Evolutionary conservation across 2,797 vertebrate genomes (phyloP), one percentile per base, ranked within the genome.

Genomic region (Sebastolobus altivelis): DNA sequence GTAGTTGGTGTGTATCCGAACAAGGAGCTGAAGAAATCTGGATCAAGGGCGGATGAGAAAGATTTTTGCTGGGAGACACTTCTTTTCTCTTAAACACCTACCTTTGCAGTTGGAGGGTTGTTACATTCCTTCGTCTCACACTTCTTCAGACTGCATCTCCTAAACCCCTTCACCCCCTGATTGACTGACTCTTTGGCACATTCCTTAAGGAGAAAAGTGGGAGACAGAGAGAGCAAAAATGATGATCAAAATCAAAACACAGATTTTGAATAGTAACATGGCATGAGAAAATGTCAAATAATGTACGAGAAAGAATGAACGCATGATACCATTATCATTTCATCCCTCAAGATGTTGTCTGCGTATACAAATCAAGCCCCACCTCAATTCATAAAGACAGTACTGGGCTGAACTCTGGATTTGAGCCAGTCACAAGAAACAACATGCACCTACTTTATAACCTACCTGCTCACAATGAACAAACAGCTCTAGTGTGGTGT

Each of bases 91-190:
- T 7, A 7, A 63, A 66, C 6, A 87, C 94, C 25, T 90, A 96
- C 96, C 91, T 22, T 61, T 70, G 92, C 20, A 3, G 95, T 95
- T 7, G 96, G 95, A 9, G 87, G 35, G 18, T 0, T 0, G 43
- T 80, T 89, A 27, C 81, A 94, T 71, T 94, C 95, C 0, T 16
- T 0, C 0, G 95, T 96, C 3, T 0, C 3, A 1, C 90, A 86
- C 86, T 91, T 94, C 77, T 76, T 95, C 16, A 96, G 87, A 38
- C 46, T 84, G 8, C 13, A 6, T 82, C 72, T 95, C 58, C 95
- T 75, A 43, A 94, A 96, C 0, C 8, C 14, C 76, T 84, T 1
- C 80, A 96, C 84, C 65, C 94, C 92, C 2, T 89, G 0, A 0
- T 74, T 92, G 43, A 95, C 75, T 13, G 79, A 75, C 46, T 46